Percentiles rank a stretch among this genome's conserved stretches.
Evolutionary conservation across 1,140 invertebrate genomes (phyloP).

Genomic region (Nasonia vitripennis): DNA sequence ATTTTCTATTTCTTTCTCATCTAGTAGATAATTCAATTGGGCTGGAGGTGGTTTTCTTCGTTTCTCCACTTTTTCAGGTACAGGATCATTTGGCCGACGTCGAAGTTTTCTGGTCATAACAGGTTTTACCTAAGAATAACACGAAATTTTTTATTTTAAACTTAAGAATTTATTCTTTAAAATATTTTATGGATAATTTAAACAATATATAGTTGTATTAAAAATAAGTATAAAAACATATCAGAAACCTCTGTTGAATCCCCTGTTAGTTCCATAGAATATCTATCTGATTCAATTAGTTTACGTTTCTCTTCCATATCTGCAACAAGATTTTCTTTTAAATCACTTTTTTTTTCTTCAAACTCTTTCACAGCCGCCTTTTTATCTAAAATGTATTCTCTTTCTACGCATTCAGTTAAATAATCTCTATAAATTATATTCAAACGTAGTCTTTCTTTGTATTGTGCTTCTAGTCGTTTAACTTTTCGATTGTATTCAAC

Average conservation of each 20-base stretch:
- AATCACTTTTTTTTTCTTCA: slow-evolving; percentile 95
- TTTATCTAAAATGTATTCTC: slow-evolving; percentile 91
- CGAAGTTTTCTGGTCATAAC: slow-evolving; percentile 91
- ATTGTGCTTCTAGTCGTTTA: slow-evolving; percentile 87
- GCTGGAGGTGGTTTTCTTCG: slow-evolving; percentile 87
- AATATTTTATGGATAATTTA: no score
- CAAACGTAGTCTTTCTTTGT: slow-evolving; percentile 81
- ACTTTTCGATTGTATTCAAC: slow-evolving; percentile 90
- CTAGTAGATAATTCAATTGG: slow-evolving; percentile 89
- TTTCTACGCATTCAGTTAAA: slow-evolving; percentile 89
- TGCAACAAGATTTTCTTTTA: slow-evolving; percentile 91
- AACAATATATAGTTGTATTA: neutral
- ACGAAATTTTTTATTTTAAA: slow-evolving; percentile 8
- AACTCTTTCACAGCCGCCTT: slow-evolving; percentile 92
- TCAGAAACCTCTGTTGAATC: slow-evolving; percentile 86
- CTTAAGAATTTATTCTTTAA: neutral
- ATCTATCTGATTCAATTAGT: slow-evolving; percentile 90
- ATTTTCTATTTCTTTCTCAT: slow-evolving; percentile 91
- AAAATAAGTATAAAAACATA: neutral
- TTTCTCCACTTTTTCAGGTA: slow-evolving; percentile 88
- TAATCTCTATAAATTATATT: slow-evolving; percentile 91
- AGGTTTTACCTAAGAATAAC: slow-evolving; percentile 78
- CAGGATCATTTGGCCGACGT: slow-evolving; percentile 93
- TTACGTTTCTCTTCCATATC: slow-evolving; percentile 96
- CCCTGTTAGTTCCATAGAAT: slow-evolving; percentile 90